Base-by-base conservation (phyloP, 2,888 invertebrate genomes). In the Lasioglossum lativentre region DNA sequence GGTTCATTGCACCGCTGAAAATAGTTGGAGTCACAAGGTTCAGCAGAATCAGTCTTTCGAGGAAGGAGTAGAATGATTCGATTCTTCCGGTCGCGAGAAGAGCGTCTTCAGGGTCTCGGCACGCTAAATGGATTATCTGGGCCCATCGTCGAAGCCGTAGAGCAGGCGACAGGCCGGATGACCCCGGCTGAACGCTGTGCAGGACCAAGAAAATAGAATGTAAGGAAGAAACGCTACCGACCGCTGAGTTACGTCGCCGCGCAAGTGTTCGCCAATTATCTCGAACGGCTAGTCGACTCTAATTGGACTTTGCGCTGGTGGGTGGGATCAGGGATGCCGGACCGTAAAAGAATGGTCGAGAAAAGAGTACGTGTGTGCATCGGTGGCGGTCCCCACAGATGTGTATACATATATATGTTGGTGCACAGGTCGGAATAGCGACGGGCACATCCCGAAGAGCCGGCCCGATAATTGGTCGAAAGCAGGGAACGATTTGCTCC, bases 231-330 rank as follows among this genome's bases (percentile, higher is more conserved):
- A 91, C 86, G 92, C 92, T 92, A 92, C 93, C 91, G 93, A 89
- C 90, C 80, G 75, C 74, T 92, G 92, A 93, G 92, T 93, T 93
- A 93, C 92, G 92, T 93, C 88, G 91, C 92, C 90, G 91, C 89
- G 87, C 91, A 90, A 92, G 91, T 93, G 92, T 93, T 93, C 90
- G 93, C 93, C 93, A 94, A 94, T 94, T 94, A 94, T 93, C 93
- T 92, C 87, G 89, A 91, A 93, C 92, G 92, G 89, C 92, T 92
- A 92, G 92, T 92, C 92, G 90, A 90, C 93, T 93, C 93, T 94
- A 94, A 94, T 94, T 94, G 94, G 93, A 93, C 92, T 93, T 93
- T 92, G 88, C 88, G 89, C 91, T 88, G 88, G 93, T 93, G 93
- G 93, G 93, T 94, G 93, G 93, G 93, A 90, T 92, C 82, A 78